A percentile compares a stretch with the other conserved stretches of the same genome.
phyloP scores from a whole-genome alignment of 1,140 invertebrate genomes.

The Drosophila quadrilineata region DNA sequence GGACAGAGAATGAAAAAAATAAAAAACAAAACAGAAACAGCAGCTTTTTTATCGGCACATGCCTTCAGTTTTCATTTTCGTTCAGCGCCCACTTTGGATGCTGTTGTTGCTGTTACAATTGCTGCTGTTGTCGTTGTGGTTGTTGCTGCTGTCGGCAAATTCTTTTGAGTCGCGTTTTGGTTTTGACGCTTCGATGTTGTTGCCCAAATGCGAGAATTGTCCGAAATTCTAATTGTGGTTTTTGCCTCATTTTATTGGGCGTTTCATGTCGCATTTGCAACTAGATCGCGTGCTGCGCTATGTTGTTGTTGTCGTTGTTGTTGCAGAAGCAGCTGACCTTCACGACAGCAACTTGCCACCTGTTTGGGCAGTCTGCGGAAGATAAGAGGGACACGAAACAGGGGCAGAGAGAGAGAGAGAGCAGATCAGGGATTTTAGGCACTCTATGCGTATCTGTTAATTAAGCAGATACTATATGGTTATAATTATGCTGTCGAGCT shows the following conservation, averaged over 20 bases:
- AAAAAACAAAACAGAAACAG: too few relatives aligned
- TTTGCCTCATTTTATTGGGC: background rate
- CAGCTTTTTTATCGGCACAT: conserved; percentile 34
- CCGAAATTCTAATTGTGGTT: conserved; percentile 18
- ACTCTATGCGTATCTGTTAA: conserved; percentile 43
- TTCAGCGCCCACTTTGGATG: conserved; percentile 35
- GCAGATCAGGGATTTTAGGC: too few relatives aligned
- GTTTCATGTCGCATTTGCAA: conserved; percentile 4
- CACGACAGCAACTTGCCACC: conserved; percentile 51
- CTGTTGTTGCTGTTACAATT: background rate
- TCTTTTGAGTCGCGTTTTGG: conserved; percentile 12
- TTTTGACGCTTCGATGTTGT: conserved; percentile 17
- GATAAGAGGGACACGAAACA: too few relatives aligned
- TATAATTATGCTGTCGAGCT: conserved; percentile 31
- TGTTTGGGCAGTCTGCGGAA: conserved; percentile 55
- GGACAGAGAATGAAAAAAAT: too few relatives aligned
- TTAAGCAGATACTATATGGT: conserved; percentile 55
- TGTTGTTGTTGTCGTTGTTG: background rate
- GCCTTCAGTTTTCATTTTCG: conserved; percentile 61
- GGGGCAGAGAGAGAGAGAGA: too few relatives aligned
- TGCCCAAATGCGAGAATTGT: too few relatives aligned
- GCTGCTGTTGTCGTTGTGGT: conserved; percentile 1
- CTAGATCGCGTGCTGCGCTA: too few relatives aligned
- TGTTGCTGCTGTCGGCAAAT: conserved; percentile 20
- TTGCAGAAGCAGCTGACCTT: conserved; percentile 46